Evolutionary conservation across 2,113 vertebrate species (phyloP), one percentile per base, ranked within the genome.

Genomic region (Nematolebias whitei): DNA sequence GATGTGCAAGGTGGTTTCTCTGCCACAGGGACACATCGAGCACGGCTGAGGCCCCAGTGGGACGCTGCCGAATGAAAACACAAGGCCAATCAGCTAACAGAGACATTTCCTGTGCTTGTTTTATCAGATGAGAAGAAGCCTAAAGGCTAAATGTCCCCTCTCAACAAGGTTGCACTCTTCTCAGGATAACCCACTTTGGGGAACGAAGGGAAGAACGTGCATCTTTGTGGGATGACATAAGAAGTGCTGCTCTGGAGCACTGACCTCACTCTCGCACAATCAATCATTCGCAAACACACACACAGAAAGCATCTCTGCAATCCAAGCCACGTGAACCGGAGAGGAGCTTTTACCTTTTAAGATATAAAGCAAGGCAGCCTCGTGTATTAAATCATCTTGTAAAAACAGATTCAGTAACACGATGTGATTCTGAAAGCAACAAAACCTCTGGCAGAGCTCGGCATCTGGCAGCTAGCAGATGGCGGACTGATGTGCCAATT

Each of bases 91-190:
- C 85, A 76, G 82, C 81, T 79, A 74, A 79, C 81, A 75, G 82
- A 90, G 82, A 91, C 86, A 90, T 92, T 92, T 92, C 90, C 90
- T 91, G 90, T 86, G 75, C 83, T 85, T 77, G 85, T 88, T 92
- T 91, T 89, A 92, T 91, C 90, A 90, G 90, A 92, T 88, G 78
- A 88, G 82, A 79, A 83, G 83, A 86, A 87, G 85, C 86, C 81
- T 63, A 70, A 53, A 71, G 82, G 76, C 83, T 72, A 78, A 83
- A 83, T 39, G 63, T 80, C 72, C 65, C 72, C 67, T 60, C 73
- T 88, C 78, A 64, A 77, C 78, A 78, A 70, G 39, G 48, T 68
- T 75, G 67, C 53, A 71, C 83, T 61, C 74, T 68, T 68, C 66
- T 75, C 68, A 14, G 53, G 79, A 79, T 61, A 76, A 66, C 52